Evolutionary conservation across 2,113 vertebrate genomes (phyloP).

Genomic region (Caranx ignobilis): DNA sequence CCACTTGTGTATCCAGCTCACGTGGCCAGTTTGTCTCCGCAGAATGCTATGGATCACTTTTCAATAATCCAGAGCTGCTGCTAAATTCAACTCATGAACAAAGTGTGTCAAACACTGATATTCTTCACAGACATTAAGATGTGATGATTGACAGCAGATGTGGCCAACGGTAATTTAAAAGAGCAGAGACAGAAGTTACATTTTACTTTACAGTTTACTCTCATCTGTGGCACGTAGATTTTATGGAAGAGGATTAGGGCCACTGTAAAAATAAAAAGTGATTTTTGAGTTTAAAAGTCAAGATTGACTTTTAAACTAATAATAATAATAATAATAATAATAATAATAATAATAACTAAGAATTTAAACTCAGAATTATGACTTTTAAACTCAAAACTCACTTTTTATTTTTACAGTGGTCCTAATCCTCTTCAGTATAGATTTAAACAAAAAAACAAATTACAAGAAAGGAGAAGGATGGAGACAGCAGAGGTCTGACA

Average conservation of each 20-base stretch:
- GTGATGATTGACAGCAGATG: constrained; percentile 51
- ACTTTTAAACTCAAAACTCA: too few species aligned
- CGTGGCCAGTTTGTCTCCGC: constrained; percentile 19
- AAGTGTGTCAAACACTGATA: constrained; percentile 48
- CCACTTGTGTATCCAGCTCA: constrained; percentile 26
- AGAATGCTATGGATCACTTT: constrained; percentile 27
- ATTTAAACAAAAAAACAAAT: background rate
- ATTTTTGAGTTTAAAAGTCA: too few species aligned
- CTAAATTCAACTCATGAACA: constrained; percentile 55
- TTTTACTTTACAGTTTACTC: background rate
- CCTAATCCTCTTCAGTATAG: background rate
- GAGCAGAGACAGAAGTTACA: background rate
- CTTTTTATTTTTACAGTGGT: background rate
- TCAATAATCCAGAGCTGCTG: constrained; percentile 45
- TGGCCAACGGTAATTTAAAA: constrained; percentile 23
- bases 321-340: too few species aligned
- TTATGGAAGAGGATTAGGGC: too few species aligned
- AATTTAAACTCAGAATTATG: too few species aligned
- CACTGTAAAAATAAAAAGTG: too few species aligned
- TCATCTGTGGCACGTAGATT: too few species aligned
- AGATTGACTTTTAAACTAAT: too few species aligned
- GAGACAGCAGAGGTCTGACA: background rate
- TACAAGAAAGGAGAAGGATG: background rate
- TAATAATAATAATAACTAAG: too few species aligned
- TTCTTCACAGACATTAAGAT: constrained; percentile 44